Evolutionary conservation across 1,140 invertebrate species (phyloP).

Genomic region (Drosophila mojavensis): DNA sequence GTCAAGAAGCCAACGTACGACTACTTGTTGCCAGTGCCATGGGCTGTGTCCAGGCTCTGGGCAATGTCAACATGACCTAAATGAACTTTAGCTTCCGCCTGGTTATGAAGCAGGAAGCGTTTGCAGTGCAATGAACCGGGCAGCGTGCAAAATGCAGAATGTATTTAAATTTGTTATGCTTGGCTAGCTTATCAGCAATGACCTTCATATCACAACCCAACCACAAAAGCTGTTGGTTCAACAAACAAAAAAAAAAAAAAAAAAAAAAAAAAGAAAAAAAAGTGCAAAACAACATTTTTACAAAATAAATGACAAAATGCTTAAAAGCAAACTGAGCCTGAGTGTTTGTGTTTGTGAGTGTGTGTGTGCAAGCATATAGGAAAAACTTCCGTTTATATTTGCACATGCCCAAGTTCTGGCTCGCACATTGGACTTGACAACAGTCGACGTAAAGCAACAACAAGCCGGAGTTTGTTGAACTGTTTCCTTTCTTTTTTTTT

Average conservation of each 20-base stretch:
- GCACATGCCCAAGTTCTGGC: conserved; percentile 55
- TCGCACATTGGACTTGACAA: conserved; percentile 33
- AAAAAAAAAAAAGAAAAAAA: not conserved
- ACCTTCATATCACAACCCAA: conserved; percentile 57
- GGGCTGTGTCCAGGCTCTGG: not conserved
- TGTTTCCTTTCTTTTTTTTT: not conserved
- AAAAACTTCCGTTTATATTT: conserved; percentile 60
- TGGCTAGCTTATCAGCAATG: conserved; percentile 71
- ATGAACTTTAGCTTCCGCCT: conserved; percentile 52
- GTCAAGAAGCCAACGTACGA: not conserved
- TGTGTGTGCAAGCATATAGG: conserved; percentile 13
- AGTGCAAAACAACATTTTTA: not conserved
- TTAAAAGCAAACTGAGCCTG: conserved; percentile 18
- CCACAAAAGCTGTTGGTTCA: conserved; percentile 35
- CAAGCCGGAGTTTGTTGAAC: conserved; percentile 38
- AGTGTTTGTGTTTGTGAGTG: not conserved
- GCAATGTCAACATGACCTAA: conserved; percentile 42
- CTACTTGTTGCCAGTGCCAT: conserved; percentile 19
- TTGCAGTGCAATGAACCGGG: conserved; percentile 54
- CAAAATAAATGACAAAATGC: conserved; percentile 41
- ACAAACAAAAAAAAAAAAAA: conserved; percentile 31
- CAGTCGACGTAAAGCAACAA: conserved; percentile 35
- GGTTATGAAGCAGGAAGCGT: conserved; percentile 56
- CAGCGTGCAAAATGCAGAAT: conserved; percentile 18
- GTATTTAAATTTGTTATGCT: conserved; percentile 35